These are phyloP conservation scores for Eugnorisma glareosa DNA, from an alignment of 2,888 invertebrate species.

Conservation along the genomic window DNA sequence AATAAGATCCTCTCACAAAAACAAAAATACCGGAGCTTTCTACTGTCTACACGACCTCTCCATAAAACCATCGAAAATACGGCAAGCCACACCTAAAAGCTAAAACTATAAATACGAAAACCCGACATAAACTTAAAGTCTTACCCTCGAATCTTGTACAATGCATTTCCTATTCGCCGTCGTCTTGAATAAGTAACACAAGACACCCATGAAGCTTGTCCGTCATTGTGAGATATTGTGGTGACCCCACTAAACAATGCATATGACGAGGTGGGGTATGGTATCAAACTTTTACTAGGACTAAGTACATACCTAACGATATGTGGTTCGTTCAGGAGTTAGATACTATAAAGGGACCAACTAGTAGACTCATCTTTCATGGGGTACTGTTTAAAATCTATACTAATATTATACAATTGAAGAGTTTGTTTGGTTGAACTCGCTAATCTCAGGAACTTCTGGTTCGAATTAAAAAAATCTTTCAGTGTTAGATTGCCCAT, in stretches of 20 bases:
- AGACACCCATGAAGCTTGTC: constrained; percentile 60
- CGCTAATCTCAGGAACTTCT: no score
- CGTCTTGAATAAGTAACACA: constrained; percentile 63
- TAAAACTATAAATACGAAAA: constrained; percentile 44
- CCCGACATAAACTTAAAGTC: constrained; percentile 46
- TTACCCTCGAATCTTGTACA: constrained; percentile 32
- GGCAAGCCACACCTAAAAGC: constrained; percentile 15
- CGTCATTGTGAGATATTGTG: constrained; percentile 67
- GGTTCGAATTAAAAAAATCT: no score
- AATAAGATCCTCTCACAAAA: neutral
- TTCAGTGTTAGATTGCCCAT: no score
- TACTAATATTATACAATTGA: no score
- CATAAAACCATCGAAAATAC: constrained; percentile 49
- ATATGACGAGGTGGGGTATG: constrained; percentile 73
- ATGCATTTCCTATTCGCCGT: constrained; percentile 46
- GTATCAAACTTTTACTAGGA: constrained; percentile 62
- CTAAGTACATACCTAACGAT: constrained; percentile 40
- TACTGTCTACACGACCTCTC: neutral
- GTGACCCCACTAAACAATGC: constrained; percentile 74
- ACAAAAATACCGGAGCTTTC: neutral
- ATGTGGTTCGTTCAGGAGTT: constrained; percentile 14
- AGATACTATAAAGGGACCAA: no score
- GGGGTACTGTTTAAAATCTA: no score
- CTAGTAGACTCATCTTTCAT: no score
- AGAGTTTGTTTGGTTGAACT: no score